These are phyloP conservation scores for Phthorimaea operculella DNA, from an alignment of 1,140 invertebrate genomes.

Conservation along the genomic window DNA sequence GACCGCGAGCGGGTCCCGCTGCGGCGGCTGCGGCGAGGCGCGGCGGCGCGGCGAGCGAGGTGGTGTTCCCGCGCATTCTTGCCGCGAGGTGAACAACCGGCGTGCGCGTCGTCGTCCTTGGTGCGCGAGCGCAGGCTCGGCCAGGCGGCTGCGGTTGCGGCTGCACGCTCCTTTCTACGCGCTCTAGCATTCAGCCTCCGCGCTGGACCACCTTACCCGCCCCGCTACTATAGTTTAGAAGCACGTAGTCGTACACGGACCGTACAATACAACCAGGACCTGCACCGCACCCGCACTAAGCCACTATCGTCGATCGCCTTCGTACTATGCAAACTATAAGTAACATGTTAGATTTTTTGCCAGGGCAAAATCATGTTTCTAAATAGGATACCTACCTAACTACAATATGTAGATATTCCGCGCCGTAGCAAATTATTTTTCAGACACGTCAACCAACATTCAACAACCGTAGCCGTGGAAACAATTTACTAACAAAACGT, in stretches of 20 bases:
- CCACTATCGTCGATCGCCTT: no score
- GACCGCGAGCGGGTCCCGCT: neutral
- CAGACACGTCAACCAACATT: no score
- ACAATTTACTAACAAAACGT: no score
- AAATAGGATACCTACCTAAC: no score
- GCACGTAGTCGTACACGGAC: neutral
- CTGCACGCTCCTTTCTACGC: conserved; percentile 46
- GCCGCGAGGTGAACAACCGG: conserved; percentile 53
- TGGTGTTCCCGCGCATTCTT: conserved; percentile 49
- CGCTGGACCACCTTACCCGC: conserved; percentile 5
- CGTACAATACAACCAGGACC: no score
- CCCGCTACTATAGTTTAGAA: neutral
- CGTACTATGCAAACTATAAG: no score
- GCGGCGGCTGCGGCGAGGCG: neutral
- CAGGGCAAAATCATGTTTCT: no score
- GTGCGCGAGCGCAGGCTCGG: conserved; percentile 10
- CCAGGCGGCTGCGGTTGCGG: neutral
- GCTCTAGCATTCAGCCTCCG: conserved; percentile 23
- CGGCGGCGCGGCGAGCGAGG: neutral
- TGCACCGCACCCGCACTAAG: no score
- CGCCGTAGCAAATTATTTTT: no score
- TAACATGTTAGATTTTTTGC: no score
- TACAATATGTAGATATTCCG: no score
- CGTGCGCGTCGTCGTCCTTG: conserved; percentile 50
- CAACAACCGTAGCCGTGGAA: no score